Conservation (phyloP, 2,888 invertebrate genomes). For the Noctua fimbriata region DNA sequence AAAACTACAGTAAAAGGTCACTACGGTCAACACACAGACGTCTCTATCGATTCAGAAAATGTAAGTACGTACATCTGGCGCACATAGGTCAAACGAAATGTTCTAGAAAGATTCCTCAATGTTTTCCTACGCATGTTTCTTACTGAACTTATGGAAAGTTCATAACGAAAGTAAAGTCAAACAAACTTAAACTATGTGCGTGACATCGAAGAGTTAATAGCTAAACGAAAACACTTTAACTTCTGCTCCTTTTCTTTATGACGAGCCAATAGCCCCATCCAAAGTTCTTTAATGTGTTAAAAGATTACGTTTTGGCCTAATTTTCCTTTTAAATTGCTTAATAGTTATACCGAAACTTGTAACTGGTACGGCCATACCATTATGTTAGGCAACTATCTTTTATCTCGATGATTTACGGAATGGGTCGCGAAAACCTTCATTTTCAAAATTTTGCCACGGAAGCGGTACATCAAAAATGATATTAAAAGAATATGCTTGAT, state of each 20-base stretch:
- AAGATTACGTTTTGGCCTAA: constrained; percentile 60
- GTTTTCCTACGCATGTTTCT: constrained; percentile 9
- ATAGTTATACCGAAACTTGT: constrained; percentile 53
- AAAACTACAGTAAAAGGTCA: constrained; percentile 30
- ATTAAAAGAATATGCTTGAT: constrained; percentile 14
- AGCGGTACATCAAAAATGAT: constrained; percentile 11
- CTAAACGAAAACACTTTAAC: constrained; percentile 71
- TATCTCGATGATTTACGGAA: constrained; percentile 44
- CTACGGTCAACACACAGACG: constrained; percentile 17
- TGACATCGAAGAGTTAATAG: constrained; percentile 73
- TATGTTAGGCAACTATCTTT: constrained; percentile 27
- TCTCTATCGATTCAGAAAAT: constrained; percentile 28
- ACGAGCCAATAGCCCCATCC: constrained; percentile 69
- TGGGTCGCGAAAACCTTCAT: constrained; percentile 28
- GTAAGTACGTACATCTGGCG: neutral
- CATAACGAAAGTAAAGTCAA: constrained; percentile 61
- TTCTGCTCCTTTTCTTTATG: constrained; percentile 64
- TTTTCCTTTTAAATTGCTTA: constrained; percentile 51
- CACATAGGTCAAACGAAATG: constrained; percentile 5
- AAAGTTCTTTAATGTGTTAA: constrained; percentile 66
- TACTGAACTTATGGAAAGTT: constrained; percentile 48
- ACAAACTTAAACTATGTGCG: constrained; percentile 65
- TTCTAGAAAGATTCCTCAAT: neutral
- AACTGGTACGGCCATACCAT: constrained; percentile 61
- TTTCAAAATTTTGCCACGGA: constrained; percentile 16